Evolutionary conservation across 2,888 invertebrate species (phyloP).

Genomic region (Callimorpha dominula): DNA sequence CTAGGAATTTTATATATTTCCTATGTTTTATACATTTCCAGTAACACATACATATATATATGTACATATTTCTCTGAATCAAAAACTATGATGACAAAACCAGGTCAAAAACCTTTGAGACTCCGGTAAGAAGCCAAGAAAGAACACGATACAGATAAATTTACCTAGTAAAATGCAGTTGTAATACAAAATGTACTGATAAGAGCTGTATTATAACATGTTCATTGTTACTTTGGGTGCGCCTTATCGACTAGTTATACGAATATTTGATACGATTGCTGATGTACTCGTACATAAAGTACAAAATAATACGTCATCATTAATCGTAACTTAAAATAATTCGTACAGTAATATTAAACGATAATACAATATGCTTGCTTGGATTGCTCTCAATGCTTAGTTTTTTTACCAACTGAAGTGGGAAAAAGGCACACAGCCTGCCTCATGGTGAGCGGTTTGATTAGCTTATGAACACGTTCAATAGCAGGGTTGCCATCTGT

Average conservation of each 20-base stretch:
- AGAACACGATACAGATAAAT: not conserved
- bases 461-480: not conserved
- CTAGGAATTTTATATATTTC: too few relatives aligned
- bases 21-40: too few relatives aligned
- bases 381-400: not conserved
- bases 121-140: slow-evolving; percentile 1
- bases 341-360: not conserved
- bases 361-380: not conserved
- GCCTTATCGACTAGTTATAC: slow-evolving; percentile 9
- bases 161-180: slow-evolving; percentile 15
- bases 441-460: not conserved
- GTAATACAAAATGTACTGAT: slow-evolving; percentile 12
- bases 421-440: too few relatives aligned
- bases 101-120: slow-evolving; percentile 7
- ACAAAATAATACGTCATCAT: not conserved
- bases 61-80: not conserved
- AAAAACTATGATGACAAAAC: not conserved
- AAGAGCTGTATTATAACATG: slow-evolving; percentile 13
- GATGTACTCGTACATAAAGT: not conserved
- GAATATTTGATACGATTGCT: not conserved
- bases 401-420: not conserved
- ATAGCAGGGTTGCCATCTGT: not conserved
- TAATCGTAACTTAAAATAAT: not conserved
- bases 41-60: not conserved
- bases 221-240: slow-evolving; percentile 16